phyloP scores from a whole-genome alignment of 2,797 vertebrate genomes.

The Ctenosaura bakeri region DNA sequence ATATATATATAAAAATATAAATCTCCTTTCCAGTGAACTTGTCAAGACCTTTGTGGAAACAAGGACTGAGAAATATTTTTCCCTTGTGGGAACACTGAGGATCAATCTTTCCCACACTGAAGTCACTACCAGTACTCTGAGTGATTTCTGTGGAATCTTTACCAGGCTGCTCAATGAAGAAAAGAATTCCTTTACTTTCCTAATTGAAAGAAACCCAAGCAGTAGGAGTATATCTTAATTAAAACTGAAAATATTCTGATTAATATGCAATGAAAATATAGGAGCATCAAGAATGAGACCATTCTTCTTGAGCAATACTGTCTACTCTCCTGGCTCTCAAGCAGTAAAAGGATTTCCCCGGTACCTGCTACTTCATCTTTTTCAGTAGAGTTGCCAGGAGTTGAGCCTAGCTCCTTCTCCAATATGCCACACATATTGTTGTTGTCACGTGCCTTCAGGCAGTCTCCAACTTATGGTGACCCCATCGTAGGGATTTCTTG shows the following conservation, averaged over 20 bases:
- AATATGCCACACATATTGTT: not conserved
- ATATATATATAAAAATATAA: not conserved
- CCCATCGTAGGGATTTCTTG: not conserved
- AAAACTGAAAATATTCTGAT: constrained; percentile 17
- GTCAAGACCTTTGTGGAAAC: not conserved
- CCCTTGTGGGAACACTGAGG: constrained; percentile 46
- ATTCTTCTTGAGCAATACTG: not conserved
- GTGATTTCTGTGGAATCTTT: constrained; percentile 11
- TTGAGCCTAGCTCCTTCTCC: not conserved
- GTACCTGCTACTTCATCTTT: not conserved
- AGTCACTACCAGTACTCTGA: not conserved
- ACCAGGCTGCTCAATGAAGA: not conserved
- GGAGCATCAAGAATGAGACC: not conserved
- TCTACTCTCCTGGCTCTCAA: not conserved
- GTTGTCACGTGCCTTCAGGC: not conserved
- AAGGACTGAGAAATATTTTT: constrained; percentile 50
- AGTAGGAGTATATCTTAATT: not conserved
- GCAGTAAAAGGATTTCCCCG: not conserved
- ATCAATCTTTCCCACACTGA: constrained; percentile 38
- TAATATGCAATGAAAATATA: not conserved
- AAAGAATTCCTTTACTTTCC: not conserved
- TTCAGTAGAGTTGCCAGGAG: not conserved
- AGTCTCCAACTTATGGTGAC: not conserved
- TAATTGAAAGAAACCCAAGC: not conserved
- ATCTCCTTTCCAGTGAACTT: constrained; percentile 35